Evolutionary conservation across 2,113 vertebrate genomes (phyloP).

Genomic region (Ginglymostoma cirratum): DNA sequence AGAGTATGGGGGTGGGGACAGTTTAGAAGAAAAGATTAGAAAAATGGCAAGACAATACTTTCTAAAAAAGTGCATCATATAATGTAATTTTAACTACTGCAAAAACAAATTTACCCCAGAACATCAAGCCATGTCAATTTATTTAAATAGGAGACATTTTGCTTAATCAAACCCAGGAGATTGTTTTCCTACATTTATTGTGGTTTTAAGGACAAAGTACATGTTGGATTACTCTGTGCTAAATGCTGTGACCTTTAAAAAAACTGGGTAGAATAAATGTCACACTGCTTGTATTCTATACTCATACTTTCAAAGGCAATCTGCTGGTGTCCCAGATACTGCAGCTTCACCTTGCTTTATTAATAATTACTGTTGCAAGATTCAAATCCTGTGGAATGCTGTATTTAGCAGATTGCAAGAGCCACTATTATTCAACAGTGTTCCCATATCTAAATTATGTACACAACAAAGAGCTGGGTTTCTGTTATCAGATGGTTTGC

Average conservation of each 20-base stretch:
- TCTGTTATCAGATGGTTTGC: background rate
- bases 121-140: background rate
- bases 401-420: background rate
- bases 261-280: background rate
- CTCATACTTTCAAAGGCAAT: background rate
- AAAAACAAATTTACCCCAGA: background rate
- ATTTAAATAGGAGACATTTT: background rate
- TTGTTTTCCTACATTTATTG: background rate
- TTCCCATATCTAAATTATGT: background rate
- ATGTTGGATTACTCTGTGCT: background rate
- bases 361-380: background rate
- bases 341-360: background rate
- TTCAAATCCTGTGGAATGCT: background rate
- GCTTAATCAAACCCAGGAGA: background rate
- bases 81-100: background rate
- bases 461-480: background rate
- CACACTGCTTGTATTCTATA: background rate
- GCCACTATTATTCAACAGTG: background rate
- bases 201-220: background rate
- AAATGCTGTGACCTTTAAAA: background rate
- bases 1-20: too few relatives aligned
- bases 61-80: background rate
- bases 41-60: too few relatives aligned
- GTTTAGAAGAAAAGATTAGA: background rate
- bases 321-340: background rate